Evolutionary conservation across 2,797 vertebrate genomes (phyloP).

Genomic region (Fistularia tabacaria): DNA sequence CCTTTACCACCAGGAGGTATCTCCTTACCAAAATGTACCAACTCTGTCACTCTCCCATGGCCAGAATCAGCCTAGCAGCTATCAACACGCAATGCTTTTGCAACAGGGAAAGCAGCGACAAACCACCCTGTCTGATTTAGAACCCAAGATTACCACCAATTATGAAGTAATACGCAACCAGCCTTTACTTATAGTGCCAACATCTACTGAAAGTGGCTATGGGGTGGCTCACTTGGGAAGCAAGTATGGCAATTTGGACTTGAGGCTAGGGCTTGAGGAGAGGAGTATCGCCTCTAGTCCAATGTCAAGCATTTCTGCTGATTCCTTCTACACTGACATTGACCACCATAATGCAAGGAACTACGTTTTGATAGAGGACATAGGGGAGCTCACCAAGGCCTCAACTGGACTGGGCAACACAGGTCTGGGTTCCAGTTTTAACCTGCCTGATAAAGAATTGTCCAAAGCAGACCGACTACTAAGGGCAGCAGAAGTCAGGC

Average conservation of each 20-base stretch:
- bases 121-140: slow-evolving; percentile 84
- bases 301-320: slow-evolving; percentile 96
- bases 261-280: slow-evolving; percentile 92
- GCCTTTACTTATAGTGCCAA: slow-evolving; percentile 92
- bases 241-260: slow-evolving; percentile 91
- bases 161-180: slow-evolving; percentile 96
- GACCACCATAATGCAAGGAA: slow-evolving; percentile 91
- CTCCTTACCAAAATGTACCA: slow-evolving; percentile 88
- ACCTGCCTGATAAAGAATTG: slow-evolving; percentile 91
- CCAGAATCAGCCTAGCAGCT: slow-evolving; percentile 83
- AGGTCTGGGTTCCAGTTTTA: slow-evolving; percentile 84
- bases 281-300: slow-evolving; percentile 95
- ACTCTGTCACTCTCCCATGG: slow-evolving; percentile 83
- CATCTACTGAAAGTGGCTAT: slow-evolving; percentile 87
- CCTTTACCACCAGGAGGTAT: slow-evolving; percentile 91
- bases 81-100: slow-evolving; percentile 88
- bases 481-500: slow-evolving; percentile 85
- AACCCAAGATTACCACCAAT: slow-evolving; percentile 92
- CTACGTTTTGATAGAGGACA: slow-evolving; percentile 96
- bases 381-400: slow-evolving; percentile 94
- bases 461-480: slow-evolving; percentile 92
- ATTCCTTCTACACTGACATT: slow-evolving; percentile 97
- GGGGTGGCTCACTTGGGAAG: slow-evolving; percentile 86
- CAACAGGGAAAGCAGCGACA: slow-evolving; percentile 91
- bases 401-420: slow-evolving; percentile 80